These are phyloP conservation scores for Lagocephalus sceleratus DNA, from an alignment of 2,797 vertebrate genomes.

Conservation along the genomic window DNA sequence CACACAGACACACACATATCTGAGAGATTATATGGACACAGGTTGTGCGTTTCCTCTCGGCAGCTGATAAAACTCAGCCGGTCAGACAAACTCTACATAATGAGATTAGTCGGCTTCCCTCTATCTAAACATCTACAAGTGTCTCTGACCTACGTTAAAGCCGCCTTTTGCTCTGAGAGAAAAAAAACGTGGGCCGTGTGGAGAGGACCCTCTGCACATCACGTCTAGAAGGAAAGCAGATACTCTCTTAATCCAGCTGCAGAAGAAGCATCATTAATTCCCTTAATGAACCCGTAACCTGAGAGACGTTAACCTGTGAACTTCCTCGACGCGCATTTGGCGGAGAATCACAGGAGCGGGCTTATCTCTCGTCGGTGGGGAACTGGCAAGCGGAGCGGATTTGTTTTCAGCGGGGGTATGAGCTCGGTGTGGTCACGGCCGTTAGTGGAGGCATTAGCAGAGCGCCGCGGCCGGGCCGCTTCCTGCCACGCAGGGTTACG, in stretches of 20 bases:
- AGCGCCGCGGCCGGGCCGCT: conserved; percentile 62
- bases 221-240: conserved; percentile 60
- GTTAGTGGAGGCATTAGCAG: conserved; percentile 81
- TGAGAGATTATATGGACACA: conserved; percentile 67
- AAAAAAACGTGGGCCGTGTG: conserved; percentile 46
- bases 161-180: conserved; percentile 64
- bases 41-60: conserved; percentile 46
- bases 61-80: conserved; percentile 73
- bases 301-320: conserved; percentile 69
- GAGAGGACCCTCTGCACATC: conserved; percentile 43
- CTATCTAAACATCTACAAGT: conserved; percentile 72
- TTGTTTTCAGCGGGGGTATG: conserved; percentile 74
- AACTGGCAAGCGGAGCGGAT: conserved; percentile 49
- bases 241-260: conserved; percentile 66
- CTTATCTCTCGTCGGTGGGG: conserved; percentile 70
- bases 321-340: conserved; percentile 70
- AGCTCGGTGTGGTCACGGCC: conserved; percentile 78
- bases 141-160: conserved; percentile 58
- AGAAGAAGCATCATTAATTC: conserved; percentile 71
- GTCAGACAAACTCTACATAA: conserved; percentile 51
- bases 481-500: conserved; percentile 74
- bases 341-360: conserved; percentile 65
- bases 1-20: conserved; percentile 16
- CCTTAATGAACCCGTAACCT: conserved; percentile 73
- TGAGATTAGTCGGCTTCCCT: conserved; percentile 54